Base-by-base conservation (phyloP, 2,888 invertebrate species). In the Drosophila bunnanda region DNA sequence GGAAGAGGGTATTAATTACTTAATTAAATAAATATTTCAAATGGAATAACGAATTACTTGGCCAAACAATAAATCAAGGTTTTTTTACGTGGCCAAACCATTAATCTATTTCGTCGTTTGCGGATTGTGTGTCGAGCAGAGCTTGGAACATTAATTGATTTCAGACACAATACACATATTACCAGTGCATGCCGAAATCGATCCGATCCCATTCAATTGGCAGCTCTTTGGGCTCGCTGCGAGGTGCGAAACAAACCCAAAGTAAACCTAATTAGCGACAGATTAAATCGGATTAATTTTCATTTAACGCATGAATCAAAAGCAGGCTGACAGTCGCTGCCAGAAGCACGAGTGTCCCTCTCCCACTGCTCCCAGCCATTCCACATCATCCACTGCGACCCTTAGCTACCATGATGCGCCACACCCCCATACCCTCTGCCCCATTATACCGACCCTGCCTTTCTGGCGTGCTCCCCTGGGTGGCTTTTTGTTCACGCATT, bases 261-360 rank as follows among this genome's bases (percentile, higher is more conserved):
- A 89, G 85, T 89, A 86, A 86, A 86, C 89, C 89, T 89, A 86
- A 86, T 86, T 86, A 86, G 85, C 89, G 85, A 86, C 88, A 89
- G 85, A 86, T 86, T 86, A 86, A 89, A 86, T 86, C 85, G 88
- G 89, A 86, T 86, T 86, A 89, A 86, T 89, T 86, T 86, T 84
- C 85, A 89, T 86, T 89, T 89, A 84, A 89, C 85, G 78, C 89
- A 89, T 86, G 89, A 89, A 88, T 84, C 85, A 85, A 87, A 89
- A 76, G 59, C 89, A 83, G 87, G 68, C 81, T 67, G 76, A 70
- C 80, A 76, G 78, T 54, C 70, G 34, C 64, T 78, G 84, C 61
- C 85, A 84, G 61, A 39, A 61, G 58, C 86, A 85, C 78, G 69
- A 65, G 39, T 57, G 56, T 25, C 75, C 46, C 65, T 43, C 36